Evolutionary conservation across 2,888 invertebrate genomes (phyloP), one percentile per base, ranked within the genome.

Genomic region (Drosophila atroscutellata): DNA sequence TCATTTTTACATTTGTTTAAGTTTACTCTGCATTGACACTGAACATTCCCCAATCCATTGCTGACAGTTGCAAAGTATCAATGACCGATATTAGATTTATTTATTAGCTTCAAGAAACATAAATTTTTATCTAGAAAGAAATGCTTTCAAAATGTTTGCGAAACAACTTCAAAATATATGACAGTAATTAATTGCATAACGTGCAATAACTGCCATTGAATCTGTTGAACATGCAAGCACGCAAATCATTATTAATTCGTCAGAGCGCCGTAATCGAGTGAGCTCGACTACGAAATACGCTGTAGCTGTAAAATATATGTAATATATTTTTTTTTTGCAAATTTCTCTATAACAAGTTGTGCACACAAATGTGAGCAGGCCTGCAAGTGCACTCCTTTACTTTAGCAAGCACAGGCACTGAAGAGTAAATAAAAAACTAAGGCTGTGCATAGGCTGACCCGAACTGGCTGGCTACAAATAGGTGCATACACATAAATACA

Each of bases 201-300:
- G 62, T 77, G 56, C 60, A 34, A 52, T 18, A 51, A 50, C 65
- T 57, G 30, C 11, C 15, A 49, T 37, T 20, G 47, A 6, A 50
- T 50, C 47, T 37, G 26, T 51, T 49, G 47, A 47, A 30, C 60
- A 60, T 45, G 55, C 55, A 63, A 42, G 20, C 11, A 45, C 36
- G 47, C 30, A 55, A 61, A 42, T 59, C 73, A 78, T 83, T 80
- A 77, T 77, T 83, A 63, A 81, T 73, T 77, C 75, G 69, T n/a
- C 69, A 57, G 32, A 30, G 8, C 9, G 2, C 30, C 0, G 8
- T 30, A 7, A 1, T 30, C 30, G 30, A 30, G 8, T 30, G 8
- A 30, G 30, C 30, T 30, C 30, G 30, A 30, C 8, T 30, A 30
- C 30, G 32, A 9, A 32, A 32, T 32, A 32, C 32, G 3, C 32